A percentile compares a stretch with the other conserved stretches of the same genome.
Evolutionary conservation across 2,888 invertebrate genomes (phyloP).

Genomic region (Acheta domesticus): DNA sequence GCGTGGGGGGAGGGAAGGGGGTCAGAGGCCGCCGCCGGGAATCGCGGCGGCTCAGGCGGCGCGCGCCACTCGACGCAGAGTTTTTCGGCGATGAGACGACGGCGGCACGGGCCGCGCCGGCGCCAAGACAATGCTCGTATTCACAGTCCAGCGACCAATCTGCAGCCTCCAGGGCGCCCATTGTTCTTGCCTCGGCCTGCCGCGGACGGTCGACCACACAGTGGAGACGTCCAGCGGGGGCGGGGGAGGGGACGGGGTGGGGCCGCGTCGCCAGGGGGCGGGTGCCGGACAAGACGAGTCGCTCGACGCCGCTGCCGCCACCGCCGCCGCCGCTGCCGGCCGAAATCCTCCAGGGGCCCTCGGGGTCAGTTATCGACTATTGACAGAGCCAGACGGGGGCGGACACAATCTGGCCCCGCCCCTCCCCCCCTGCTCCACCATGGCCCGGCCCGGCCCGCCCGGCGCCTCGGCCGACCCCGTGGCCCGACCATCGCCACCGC

Average conservation of each 20-base stretch:
- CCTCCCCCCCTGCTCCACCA: neutral
- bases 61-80: neutral
- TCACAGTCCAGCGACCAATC: constrained; percentile 5
- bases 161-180: neutral
- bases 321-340: neutral
- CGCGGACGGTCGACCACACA: neutral
- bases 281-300: constrained; percentile 4
- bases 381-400: neutral
- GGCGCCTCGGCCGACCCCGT: no score
- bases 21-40: neutral
- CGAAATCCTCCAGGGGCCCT: neutral
- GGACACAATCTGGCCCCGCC: neutral
- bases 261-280: neutral
- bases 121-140: neutral
- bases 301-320: neutral
- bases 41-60: neutral
- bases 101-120: neutral
- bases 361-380: constrained; percentile 3
- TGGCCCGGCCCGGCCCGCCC: no score
- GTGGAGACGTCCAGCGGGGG: neutral
- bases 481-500: no score
- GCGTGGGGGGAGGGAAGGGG: neutral
- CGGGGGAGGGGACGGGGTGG: neutral
- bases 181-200: neutral
- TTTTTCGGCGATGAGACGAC: neutral